A percentile compares a stretch with the other conserved stretches of the same genome.
These are phyloP conservation scores for Phrynosoma blainvillii DNA, from an alignment of 2,113 vertebrate species.

Conservation along the genomic window DNA sequence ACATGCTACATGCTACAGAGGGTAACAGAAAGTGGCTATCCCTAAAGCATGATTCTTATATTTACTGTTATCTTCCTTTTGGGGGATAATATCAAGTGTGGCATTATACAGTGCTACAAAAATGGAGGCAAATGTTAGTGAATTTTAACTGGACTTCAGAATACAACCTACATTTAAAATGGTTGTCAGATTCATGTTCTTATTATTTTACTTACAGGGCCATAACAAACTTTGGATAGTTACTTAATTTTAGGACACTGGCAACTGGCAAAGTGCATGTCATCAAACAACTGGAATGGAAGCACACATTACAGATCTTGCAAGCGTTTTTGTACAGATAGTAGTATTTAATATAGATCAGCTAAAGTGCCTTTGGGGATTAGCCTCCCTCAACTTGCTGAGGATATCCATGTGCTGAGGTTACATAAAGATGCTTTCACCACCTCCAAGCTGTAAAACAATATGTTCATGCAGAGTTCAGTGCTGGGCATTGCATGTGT, in stretches of 20 bases:
- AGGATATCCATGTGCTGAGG: slow-evolving; percentile 14
- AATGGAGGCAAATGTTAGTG: background rate
- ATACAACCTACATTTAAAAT: background rate
- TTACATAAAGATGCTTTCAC: slow-evolving; percentile 4
- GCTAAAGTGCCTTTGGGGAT: background rate
- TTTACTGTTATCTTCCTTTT: background rate
- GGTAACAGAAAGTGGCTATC: background rate
- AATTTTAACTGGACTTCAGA: background rate
- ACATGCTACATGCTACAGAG: background rate
- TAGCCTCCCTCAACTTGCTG: background rate
- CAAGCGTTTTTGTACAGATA: background rate
- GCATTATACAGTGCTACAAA: background rate
- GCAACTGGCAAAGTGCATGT: background rate
- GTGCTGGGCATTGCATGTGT: background rate
- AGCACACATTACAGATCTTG: slow-evolving; percentile 31
- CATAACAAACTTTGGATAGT: background rate
- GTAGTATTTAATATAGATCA: slow-evolving; percentile 39
- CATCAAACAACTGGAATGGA: slow-evolving; percentile 23
- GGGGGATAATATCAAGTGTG: background rate
- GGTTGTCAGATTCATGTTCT: background rate
- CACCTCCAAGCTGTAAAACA: background rate
- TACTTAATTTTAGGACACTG: background rate
- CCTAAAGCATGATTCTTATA: background rate
- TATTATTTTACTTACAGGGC: background rate
- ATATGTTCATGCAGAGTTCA: slow-evolving; percentile 36